Evolutionary conservation across 2,113 vertebrate genomes (phyloP).

Genomic region (Orcinus orca): DNA sequence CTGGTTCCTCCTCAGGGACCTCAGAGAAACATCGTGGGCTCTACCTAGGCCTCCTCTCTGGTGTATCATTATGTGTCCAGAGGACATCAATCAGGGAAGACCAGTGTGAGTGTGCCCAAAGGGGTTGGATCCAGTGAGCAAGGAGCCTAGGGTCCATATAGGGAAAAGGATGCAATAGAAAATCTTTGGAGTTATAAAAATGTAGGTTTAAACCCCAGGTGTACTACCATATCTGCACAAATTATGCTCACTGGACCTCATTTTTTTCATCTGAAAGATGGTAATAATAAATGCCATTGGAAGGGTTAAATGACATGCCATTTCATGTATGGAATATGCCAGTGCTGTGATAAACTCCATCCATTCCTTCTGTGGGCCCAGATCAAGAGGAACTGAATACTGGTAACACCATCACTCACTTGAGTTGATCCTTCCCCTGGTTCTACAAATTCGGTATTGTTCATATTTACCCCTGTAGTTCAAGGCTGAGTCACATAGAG

Average conservation of each 20-base stretch:
- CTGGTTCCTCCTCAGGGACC: background rate
- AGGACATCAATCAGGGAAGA: background rate
- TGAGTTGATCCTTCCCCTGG: fast-evolving
- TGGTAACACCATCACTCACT: background rate
- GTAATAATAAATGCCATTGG: background rate
- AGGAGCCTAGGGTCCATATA: background rate
- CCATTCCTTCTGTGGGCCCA: background rate
- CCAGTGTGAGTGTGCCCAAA: background rate
- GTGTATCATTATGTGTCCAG: background rate
- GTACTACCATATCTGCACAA: background rate
- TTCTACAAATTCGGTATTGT: background rate
- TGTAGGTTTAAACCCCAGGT: background rate
- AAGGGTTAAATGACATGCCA: background rate
- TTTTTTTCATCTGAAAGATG: background rate
- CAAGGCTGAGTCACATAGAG: background rate
- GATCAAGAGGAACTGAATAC: too few species aligned
- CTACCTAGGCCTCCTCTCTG: background rate
- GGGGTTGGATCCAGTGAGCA: background rate
- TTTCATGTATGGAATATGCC: background rate
- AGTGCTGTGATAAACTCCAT: background rate
- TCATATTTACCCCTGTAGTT: background rate
- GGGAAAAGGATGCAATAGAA: background rate
- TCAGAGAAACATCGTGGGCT: background rate
- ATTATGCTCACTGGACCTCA: background rate
- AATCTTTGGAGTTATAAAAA: background rate